Base-by-base conservation (phyloP, 2,113 vertebrate genomes). In the Amazona vittata region DNA sequence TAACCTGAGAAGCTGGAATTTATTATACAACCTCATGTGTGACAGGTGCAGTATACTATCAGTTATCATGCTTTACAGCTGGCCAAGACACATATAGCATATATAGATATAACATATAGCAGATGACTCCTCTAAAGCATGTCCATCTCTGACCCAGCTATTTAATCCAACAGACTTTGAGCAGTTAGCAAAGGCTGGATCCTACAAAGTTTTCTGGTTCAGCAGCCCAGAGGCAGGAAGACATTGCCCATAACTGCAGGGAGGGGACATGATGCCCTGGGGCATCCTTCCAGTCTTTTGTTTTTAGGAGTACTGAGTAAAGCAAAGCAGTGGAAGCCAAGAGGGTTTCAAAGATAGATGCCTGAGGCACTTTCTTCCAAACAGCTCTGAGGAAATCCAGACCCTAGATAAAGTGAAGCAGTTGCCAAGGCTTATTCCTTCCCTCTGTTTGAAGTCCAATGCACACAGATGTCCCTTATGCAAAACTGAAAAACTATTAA, bases 301-400 rank as follows among this genome's bases (percentile, higher is more conserved):
- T 11, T 85, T 92, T 49, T n/a, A 75, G 55, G 43, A 69, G 31
- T 6, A 11, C 41, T n/a, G n/a, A 87, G 73, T 77, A 94, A 94
- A 93, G 44, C 44, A 73, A 90, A 83, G 86, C 63, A 80, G 57
- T 68, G 28, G 67, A 85, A 88, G 24, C 33, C 79, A 90, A 76
- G 87, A 93, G 24, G 41, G 16, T 35, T 92, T 88, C 82, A 83
- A 93, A 87, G 75, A 73, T 24, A 87, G 39, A 73, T 37, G 75
- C 70, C 79, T 5, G 4, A 94, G 41, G 73, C 68, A 59, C 9
- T 59, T 24, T 70, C 26, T 80, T 76, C 52, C 35, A 62, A 90
- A 90, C 10, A 80, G 59, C 53, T 92, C 49, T 49, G 63, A 94
- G 76, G 83, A 96, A 83, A 93, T 35, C 39, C 59, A 93, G 79